Percentiles rank a stretch among this genome's conserved stretches.
These are phyloP conservation scores for Heliothis virescens DNA, from an alignment of 1,140 invertebrate genomes.

Conservation along the genomic window DNA sequence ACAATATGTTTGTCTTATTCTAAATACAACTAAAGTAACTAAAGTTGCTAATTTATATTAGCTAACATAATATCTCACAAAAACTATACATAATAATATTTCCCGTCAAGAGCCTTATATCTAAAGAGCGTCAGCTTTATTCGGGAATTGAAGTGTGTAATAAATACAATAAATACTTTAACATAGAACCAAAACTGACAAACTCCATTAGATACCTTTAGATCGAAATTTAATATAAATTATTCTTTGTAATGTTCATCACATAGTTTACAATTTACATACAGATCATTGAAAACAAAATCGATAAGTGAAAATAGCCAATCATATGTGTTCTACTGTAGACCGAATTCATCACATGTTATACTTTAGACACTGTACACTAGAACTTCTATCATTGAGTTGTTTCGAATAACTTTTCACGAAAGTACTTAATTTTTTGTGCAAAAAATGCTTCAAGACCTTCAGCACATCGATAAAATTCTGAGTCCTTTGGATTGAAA, in stretches of 20 bases:
- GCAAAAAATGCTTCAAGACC: constrained; percentile 98
- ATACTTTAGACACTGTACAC: constrained; percentile 64
- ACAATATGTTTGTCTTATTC: constrained; percentile 82
- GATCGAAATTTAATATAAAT: constrained; percentile 72
- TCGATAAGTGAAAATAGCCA: constrained; percentile 32
- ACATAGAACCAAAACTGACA: constrained; percentile 73
- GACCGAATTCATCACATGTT: constrained; percentile 53
- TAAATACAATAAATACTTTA: constrained; percentile 85
- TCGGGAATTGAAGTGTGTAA: constrained; percentile 72
- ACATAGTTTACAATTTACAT: constrained; percentile 81
- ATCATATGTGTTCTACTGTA: constrained; percentile 23
- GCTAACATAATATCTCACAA: constrained; percentile 78
- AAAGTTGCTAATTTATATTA: constrained; percentile 78
- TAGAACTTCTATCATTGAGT: constrained; percentile 83
- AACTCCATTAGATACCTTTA: constrained; percentile 67
- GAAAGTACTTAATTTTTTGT: constrained; percentile 94
- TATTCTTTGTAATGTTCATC: constrained; percentile 78
- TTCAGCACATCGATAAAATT: constrained; percentile 98
- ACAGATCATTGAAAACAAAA: constrained; percentile 65
- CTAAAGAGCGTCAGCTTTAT: constrained; percentile 73
- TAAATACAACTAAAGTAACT: constrained; percentile 76
- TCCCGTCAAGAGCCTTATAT: constrained; percentile 66
- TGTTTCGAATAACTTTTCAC: constrained; percentile 91
- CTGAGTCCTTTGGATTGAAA: constrained; percentile 98
- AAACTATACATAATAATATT: constrained; percentile 73